Conservation (phyloP, 1,140 invertebrate genomes). For the Brachionus plicatilis region DNA sequence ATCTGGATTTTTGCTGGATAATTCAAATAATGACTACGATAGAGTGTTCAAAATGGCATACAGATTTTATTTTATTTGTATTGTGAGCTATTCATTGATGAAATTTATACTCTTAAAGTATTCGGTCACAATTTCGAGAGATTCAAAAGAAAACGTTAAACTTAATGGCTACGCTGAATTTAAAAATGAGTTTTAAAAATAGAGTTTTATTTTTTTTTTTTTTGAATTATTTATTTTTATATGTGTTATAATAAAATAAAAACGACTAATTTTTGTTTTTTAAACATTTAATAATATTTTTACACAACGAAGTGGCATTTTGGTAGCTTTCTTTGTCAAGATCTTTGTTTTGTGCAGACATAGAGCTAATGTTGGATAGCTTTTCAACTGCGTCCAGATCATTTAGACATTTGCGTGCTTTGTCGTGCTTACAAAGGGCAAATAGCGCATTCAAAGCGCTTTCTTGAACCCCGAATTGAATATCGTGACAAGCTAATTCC, state of each 20-base stretch:
- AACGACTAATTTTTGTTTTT: neutral
- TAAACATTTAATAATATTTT: constrained; percentile 37
- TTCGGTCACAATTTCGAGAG: neutral
- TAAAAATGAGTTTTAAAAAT: neutral
- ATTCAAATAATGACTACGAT: neutral
- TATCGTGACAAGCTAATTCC: constrained; percentile 49
- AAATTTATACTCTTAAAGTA: constrained; percentile 14
- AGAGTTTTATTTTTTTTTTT: neutral
- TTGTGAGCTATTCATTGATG: constrained; percentile 14
- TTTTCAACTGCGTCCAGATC: constrained; percentile 12
- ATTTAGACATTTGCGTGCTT: neutral
- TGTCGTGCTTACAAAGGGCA: constrained; percentile 45
- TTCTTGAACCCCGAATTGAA: constrained; percentile 47
- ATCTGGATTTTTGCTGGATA: constrained; percentile 11
- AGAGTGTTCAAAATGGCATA: constrained; percentile 19
- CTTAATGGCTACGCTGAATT: neutral
- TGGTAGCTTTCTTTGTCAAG: neutral
- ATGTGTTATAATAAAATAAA: neutral
- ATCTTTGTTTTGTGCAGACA: neutral
- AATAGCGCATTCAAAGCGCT: constrained; percentile 48
- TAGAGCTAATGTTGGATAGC: neutral
- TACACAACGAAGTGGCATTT: neutral
- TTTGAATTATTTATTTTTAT: neutral
- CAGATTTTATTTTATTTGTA: constrained; percentile 20
- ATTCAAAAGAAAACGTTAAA: neutral